A percentile compares a stretch with the other conserved stretches of the same genome.
Conservation (phyloP, 2,113 vertebrate genomes). For the Apistogramma diplotaenia region DNA sequence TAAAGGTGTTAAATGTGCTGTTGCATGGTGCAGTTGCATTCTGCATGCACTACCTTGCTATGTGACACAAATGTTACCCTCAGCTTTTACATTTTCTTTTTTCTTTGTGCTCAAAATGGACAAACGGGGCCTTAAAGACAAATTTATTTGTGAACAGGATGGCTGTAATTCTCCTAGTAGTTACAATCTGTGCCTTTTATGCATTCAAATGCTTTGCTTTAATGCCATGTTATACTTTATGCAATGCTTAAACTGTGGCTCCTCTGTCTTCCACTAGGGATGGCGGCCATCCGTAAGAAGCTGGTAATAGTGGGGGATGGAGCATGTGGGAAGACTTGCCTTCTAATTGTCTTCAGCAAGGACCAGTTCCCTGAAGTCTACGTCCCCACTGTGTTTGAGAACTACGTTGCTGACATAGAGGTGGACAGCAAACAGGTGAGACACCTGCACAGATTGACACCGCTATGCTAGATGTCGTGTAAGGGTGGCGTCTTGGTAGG, state of each 20-base stretch:
- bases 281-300: conserved; percentile 99
- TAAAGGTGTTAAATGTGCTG: background rate
- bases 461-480: background rate
- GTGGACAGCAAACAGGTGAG: conserved; percentile 96
- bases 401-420: conserved; percentile 98
- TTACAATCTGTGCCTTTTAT: background rate
- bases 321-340: conserved; percentile 98
- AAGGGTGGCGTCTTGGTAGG: background rate
- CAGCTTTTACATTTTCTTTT: background rate
- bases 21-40: background rate
- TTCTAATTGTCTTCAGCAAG: conserved; percentile 99
- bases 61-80: background rate
- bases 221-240: background rate
- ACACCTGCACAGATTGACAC: background rate
- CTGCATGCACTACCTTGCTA: background rate
- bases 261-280: conserved; percentile 74
- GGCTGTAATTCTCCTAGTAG: background rate
- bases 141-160: background rate
- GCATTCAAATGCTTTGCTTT: background rate
- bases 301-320: conserved; percentile 98
- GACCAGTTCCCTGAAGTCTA: conserved; percentile 99
- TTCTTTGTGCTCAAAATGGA: background rate
- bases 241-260: background rate
- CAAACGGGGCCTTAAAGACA: background rate
- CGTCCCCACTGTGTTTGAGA: conserved; percentile 98